phyloP scores from a whole-genome alignment of 1,140 invertebrate genomes.

The Hyles vespertilio region DNA sequence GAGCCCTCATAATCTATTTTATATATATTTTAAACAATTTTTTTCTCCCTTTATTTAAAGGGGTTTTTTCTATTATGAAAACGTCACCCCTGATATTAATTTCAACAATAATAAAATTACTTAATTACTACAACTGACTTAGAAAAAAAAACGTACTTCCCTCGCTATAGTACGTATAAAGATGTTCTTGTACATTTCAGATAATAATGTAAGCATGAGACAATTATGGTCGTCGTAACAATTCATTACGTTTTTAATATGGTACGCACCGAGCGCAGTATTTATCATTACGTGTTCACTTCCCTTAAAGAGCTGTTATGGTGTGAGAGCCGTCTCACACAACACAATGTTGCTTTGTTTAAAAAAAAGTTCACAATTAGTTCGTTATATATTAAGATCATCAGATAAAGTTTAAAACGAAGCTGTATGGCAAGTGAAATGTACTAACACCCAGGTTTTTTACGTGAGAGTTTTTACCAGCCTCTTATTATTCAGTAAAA shows the following conservation, averaged over 20 bases:
- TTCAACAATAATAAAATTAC: no score
- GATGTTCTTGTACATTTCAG: no score
- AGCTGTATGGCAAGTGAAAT: conserved; percentile 20
- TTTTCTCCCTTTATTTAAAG: no score
- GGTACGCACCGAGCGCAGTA: conserved; percentile 1
- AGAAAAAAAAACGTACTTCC: no score
- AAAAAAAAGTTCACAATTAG: conserved; percentile 23
- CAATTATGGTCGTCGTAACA: not conserved
- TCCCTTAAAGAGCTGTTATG: not conserved
- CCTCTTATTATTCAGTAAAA: not conserved
- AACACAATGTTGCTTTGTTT: conserved; percentile 28
- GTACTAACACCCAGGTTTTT: conserved; percentile 7
- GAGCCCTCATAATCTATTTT: no score
- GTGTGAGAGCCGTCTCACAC: conserved; percentile 21
- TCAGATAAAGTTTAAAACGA: conserved; percentile 13
- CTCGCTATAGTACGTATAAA: no score
- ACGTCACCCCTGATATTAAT: no score
- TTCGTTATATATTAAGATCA: conserved; percentile 15
- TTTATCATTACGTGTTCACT: conserved; percentile 1
- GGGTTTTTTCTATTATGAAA: no score
- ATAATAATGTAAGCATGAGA: not conserved
- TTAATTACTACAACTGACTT: no score
- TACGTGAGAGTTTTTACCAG: not conserved
- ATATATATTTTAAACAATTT: no score
- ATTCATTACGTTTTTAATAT: not conserved